Conservation (phyloP, 2,113 vertebrate species). For the Pleuronectes platessa region DNA sequence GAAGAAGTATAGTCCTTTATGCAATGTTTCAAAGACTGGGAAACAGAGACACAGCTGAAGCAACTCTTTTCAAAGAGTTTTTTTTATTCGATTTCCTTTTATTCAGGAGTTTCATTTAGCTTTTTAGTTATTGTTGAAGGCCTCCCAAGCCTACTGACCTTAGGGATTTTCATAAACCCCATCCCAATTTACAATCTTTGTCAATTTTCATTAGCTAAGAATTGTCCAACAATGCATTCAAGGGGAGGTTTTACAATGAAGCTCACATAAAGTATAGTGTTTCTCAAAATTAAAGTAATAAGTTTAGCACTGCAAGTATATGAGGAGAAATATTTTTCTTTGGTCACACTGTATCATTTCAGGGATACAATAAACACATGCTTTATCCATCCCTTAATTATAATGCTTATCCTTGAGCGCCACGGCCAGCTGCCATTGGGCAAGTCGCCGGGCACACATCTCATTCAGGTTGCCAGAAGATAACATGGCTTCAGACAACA, state of each 20-base stretch:
- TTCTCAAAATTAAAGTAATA: neutral
- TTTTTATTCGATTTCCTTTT: conserved; percentile 51
- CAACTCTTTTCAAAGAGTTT: conserved; percentile 49
- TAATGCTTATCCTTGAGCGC: neutral
- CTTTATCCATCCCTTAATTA: neutral
- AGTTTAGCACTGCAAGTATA: neutral
- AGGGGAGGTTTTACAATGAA: neutral
- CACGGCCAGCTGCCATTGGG: neutral
- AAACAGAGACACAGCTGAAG: conserved; percentile 56
- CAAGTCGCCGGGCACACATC: neutral
- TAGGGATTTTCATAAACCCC: conserved; percentile 49
- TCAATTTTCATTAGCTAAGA: conserved; percentile 30
- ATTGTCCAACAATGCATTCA: conserved; percentile 1
- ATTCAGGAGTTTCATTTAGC: conserved; percentile 61
- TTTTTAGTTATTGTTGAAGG: conserved; percentile 63
- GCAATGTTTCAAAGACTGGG: conserved; percentile 70
- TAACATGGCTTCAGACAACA: neutral
- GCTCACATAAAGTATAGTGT: neutral
- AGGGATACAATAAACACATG: neutral
- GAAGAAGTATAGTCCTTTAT: conserved; percentile 75
- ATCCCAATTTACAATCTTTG: conserved; percentile 24
- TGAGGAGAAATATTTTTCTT: neutral
- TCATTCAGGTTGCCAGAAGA: neutral
- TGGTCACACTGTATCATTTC: neutral
- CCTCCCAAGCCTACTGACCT: conserved; percentile 66